Evolutionary conservation across 2,888 invertebrate species (phyloP).

Genomic region (Galerucella nymphaeae): DNA sequence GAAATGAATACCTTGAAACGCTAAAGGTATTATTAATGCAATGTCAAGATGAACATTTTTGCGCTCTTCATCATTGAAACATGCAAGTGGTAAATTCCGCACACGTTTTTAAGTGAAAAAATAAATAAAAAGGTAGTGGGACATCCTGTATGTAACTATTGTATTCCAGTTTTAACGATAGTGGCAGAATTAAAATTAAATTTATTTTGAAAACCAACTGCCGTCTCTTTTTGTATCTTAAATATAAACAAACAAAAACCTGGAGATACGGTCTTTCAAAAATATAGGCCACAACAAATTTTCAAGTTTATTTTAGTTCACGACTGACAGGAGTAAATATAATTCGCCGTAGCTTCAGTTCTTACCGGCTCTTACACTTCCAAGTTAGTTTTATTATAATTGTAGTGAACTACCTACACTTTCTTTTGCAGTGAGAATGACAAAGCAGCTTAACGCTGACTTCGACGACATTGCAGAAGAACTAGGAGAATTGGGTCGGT

Average conservation of each 20-base stretch:
- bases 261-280: no score
- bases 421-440: conserved; percentile 20
- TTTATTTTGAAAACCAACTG: no score
- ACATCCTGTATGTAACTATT: no score
- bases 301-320: no score
- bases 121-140: no score
- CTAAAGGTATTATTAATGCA: not conserved
- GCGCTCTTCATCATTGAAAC: not conserved
- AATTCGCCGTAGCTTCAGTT: not conserved
- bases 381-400: not conserved
- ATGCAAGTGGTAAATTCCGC: not conserved
- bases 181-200: no score
- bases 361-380: not conserved
- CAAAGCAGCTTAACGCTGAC: conserved; percentile 64
- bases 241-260: no score
- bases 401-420: not conserved
- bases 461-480: conserved; percentile 72
- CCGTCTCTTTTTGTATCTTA: no score
- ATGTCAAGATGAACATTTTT: not conserved
- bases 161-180: no score
- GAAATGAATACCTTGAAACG: not conserved
- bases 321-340: no score
- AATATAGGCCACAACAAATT: no score
- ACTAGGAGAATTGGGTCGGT: conserved; percentile 71
- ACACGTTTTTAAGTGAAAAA: not conserved